These are phyloP conservation scores for Drosophila mercatorum DNA, from an alignment of 2,888 invertebrate genomes.

Conservation along the genomic window DNA sequence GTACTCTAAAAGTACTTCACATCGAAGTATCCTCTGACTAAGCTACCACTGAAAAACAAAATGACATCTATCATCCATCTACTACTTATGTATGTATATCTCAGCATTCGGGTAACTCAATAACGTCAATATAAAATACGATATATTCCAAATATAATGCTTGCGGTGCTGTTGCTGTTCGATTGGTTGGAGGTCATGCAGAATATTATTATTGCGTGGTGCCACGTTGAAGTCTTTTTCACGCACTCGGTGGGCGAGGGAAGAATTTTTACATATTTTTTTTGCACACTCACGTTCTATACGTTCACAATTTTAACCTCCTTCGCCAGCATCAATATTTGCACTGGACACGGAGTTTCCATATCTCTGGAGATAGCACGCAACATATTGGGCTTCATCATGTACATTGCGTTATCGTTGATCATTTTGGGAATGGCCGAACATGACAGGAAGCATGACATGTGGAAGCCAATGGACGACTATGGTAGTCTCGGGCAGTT, in stretches of 20 bases:
- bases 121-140: background rate
- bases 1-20: no score
- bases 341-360: constrained; percentile 26
- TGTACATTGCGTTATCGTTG: constrained; percentile 37
- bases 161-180: constrained; percentile 48
- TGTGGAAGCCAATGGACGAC: constrained; percentile 23
- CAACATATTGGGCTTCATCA: constrained; percentile 5
- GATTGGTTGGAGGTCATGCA: constrained; percentile 34
- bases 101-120: background rate
- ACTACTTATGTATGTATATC: background rate
- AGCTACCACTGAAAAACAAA: constrained; percentile 26
- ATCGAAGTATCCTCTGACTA: constrained; percentile 33
- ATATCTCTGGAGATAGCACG: constrained; percentile 46
- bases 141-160: constrained; percentile 13
- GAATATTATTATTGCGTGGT: constrained; percentile 20
- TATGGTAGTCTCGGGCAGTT: background rate
- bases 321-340: constrained; percentile 54
- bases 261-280: background rate
- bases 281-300: constrained; percentile 27
- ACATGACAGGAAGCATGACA: constrained; percentile 18
- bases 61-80: background rate
- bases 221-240: constrained; percentile 41
- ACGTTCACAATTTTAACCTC: constrained; percentile 30
- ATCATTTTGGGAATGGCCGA: constrained; percentile 47
- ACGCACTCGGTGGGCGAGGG: background rate